Percentiles rank a stretch among this genome's conserved stretches.
Conservation (phyloP, 2,797 vertebrate genomes). For the Florisuga fusca region DNA sequence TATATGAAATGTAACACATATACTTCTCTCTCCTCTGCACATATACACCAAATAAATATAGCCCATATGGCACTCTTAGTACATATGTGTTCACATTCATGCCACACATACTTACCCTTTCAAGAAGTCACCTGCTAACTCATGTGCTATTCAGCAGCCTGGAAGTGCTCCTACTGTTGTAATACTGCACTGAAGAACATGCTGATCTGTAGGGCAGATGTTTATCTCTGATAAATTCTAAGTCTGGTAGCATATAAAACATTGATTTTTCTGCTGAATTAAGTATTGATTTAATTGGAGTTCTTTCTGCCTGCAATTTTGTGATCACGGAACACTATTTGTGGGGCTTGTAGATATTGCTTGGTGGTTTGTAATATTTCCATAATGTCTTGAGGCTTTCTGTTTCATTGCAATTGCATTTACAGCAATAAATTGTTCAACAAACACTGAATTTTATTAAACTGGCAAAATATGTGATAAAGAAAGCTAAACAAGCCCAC, state of each 20-base stretch:
- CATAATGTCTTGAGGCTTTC: slow-evolving; percentile 59
- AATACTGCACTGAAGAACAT: not conserved
- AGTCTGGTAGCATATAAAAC: slow-evolving; percentile 11
- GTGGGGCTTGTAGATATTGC: slow-evolving; percentile 26
- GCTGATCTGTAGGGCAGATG: slow-evolving; percentile 52
- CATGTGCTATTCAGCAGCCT: not conserved
- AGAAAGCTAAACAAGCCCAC: slow-evolving; percentile 28
- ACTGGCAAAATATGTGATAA: slow-evolving; percentile 56
- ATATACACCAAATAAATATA: slow-evolving; percentile 52
- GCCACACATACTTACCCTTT: slow-evolving; percentile 63
- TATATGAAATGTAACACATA: slow-evolving; percentile 47
- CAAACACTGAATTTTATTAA: slow-evolving; percentile 65
- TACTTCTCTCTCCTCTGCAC: slow-evolving; percentile 12
- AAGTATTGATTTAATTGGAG: slow-evolving; percentile 54
- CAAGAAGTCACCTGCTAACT: slow-evolving; percentile 60
- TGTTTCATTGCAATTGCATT: slow-evolving; percentile 50
- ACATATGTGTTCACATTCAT: slow-evolving; percentile 46
- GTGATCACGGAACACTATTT: slow-evolving; percentile 26
- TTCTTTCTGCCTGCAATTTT: slow-evolving; percentile 37
- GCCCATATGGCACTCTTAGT: slow-evolving; percentile 60
- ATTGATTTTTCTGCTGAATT: slow-evolving; percentile 25
- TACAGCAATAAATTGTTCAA: slow-evolving; percentile 54
- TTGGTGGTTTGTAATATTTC: slow-evolving; percentile 42
- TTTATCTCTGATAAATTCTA: not conserved
- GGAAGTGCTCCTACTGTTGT: slow-evolving; percentile 29